These are phyloP conservation scores for Monopterus albus DNA, from an alignment of 2,113 vertebrate genomes.

Conservation along the genomic window DNA sequence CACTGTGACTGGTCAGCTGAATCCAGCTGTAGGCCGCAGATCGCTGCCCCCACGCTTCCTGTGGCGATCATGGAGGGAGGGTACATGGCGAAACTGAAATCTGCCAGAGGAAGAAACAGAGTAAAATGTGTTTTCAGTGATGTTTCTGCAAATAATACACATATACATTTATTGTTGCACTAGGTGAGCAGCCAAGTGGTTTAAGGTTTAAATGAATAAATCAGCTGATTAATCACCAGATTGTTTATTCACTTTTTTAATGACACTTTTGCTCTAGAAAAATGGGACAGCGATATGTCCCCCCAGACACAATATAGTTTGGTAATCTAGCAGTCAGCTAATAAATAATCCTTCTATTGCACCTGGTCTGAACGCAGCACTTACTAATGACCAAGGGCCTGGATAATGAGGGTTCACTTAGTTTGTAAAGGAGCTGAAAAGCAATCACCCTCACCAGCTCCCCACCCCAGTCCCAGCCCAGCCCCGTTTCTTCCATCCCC, in stretches of 20 bases:
- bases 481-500: slow-evolving; percentile 82
- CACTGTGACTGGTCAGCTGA: slow-evolving; percentile 85
- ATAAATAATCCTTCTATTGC: slow-evolving; percentile 73
- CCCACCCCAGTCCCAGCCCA: slow-evolving; percentile 53
- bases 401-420: slow-evolving; percentile 82
- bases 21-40: slow-evolving; percentile 93
- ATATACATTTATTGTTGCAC: background rate
- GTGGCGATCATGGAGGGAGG: slow-evolving; percentile 98
- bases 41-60: slow-evolving; percentile 94
- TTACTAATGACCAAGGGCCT: slow-evolving; percentile 79
- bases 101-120: slow-evolving; percentile 76
- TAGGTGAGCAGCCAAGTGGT: background rate
- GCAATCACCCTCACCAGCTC: slow-evolving; percentile 68
- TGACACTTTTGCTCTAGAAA: slow-evolving; percentile 13
- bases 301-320: slow-evolving; percentile 54
- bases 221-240: background rate
- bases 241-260: slow-evolving; percentile 38
- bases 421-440: slow-evolving; percentile 82
- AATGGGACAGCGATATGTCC: slow-evolving; percentile 7
- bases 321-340: slow-evolving; percentile 64
- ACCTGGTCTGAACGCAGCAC: slow-evolving; percentile 57
- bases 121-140: background rate
- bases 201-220: no score
- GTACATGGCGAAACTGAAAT: slow-evolving; percentile 96
- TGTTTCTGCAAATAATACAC: background rate